Base-by-base conservation (phyloP, 2,888 invertebrate genomes). In the Diaprepes abbreviatus region DNA sequence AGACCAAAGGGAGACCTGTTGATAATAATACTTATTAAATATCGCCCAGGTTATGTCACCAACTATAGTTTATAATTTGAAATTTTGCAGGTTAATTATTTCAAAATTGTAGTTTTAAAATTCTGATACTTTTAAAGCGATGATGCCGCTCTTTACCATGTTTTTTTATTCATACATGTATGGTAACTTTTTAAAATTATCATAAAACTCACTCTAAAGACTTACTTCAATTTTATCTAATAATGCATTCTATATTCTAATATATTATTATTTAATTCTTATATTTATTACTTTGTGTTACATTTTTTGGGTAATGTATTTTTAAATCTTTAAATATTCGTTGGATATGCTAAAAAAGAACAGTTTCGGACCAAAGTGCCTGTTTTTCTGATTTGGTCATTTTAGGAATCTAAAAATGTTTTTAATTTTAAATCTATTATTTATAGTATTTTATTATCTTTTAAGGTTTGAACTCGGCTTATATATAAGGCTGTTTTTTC, bases 341-440 rank as follows among this genome's bases (percentile, higher is more conserved):
- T 58, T 58, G 31, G 58, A 58, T 54, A 55, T 21, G 50, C 58
- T 55, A 38, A 57, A 45, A 52, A 45, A 52, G 17, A 35, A 28
- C 19, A 40, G 16, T 36, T 58, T 62, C 36, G 62, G 82, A 83
- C 83, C 83, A 83, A 82, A 83, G 83, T 83, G 82, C 82, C 83
- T 83, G 78, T 78, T 80, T 77, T 74, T 80, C 79, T 60, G 12
- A 48, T 80, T 65, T 65, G 65, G 65, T 57, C 65, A 45, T 63
- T 52, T 60, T 60, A 60, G 59, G 48, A 60, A 60, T 33, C 59
- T 45, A 60, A 60, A 60, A 28, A 43, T 45, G 40, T 58, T 66
- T 58, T 36, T 64, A 65, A 58, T 57, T 58, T 43, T 63, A 58
- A 64, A 70, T 62, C 60, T 65, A 66, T 70, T 70, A 70, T 70